Percentiles rank a stretch among this genome's conserved stretches.
Evolutionary conservation across 2,888 invertebrate genomes (phyloP).

Genomic region (Drosophila meridiana): DNA sequence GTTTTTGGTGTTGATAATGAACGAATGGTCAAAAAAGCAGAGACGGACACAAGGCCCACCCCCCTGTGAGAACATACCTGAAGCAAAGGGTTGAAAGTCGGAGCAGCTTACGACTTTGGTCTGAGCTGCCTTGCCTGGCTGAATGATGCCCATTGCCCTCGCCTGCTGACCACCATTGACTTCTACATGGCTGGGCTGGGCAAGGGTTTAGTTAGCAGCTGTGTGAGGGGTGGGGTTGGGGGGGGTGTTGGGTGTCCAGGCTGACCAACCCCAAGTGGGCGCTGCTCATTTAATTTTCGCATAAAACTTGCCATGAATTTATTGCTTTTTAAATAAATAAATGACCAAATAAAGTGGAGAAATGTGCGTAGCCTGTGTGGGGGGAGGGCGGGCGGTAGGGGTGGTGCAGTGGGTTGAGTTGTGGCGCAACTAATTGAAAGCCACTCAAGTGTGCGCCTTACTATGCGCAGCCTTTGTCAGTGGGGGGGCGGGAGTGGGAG

Average conservation of each 20-base stretch:
- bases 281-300: slow-evolving; percentile 80
- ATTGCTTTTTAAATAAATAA: slow-evolving; percentile 83
- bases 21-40: slow-evolving; percentile 67
- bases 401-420: slow-evolving; percentile 3
- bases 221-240: no score
- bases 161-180: slow-evolving; percentile 68
- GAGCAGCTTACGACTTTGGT: slow-evolving; percentile 46
- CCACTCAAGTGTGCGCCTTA: slow-evolving; percentile 76
- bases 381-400: neutral
- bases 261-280: slow-evolving; percentile 63
- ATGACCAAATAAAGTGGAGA: slow-evolving; percentile 77
- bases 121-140: slow-evolving; percentile 27
- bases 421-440: slow-evolving; percentile 83
- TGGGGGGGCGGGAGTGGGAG: neutral
- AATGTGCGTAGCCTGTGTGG: slow-evolving; percentile 31
- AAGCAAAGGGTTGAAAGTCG: slow-evolving; percentile 62
- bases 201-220: slow-evolving; percentile 9
- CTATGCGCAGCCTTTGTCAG: slow-evolving; percentile 40
- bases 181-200: slow-evolving; percentile 33
- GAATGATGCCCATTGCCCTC: slow-evolving; percentile 53
- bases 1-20: slow-evolving; percentile 80
- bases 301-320: slow-evolving; percentile 83
- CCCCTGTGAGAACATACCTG: slow-evolving; percentile 20
- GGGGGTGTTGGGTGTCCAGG: neutral
- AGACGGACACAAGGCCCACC: slow-evolving; percentile 28